A percentile compares a stretch with the other conserved stretches of the same genome.
Evolutionary conservation across 1,140 invertebrate genomes (phyloP).

Genomic region (Gonatopus flavifemur): DNA sequence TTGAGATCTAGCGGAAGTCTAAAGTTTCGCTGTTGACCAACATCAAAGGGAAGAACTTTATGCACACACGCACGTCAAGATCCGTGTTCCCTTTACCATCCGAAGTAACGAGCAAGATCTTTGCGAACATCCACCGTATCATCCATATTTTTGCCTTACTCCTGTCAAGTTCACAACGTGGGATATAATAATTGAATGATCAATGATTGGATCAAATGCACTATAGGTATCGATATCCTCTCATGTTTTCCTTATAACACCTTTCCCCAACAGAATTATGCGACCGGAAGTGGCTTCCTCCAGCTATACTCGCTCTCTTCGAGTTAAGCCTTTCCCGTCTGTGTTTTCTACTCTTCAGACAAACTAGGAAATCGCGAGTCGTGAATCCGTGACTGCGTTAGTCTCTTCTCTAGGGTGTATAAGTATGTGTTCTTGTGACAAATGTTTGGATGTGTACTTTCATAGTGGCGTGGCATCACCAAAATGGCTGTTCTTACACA

Average conservation of each 20-base stretch:
- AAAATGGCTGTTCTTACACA: slow-evolving; percentile 55
- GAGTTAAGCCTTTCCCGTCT: background rate
- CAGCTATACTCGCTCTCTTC: slow-evolving; percentile 15
- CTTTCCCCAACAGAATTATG: slow-evolving; percentile 22
- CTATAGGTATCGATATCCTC: slow-evolving; percentile 1
- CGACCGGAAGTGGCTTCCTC: slow-evolving; percentile 29
- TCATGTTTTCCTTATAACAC: background rate
- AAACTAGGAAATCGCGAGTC: too few species aligned
- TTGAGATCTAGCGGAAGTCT: slow-evolving; percentile 33
- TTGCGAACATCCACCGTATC: too few species aligned
- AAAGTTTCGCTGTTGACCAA: slow-evolving; percentile 52
- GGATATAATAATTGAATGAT: too few species aligned
- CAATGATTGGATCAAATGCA: slow-evolving; percentile 18
- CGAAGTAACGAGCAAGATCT: slow-evolving; percentile 41
- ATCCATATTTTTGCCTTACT: slow-evolving; percentile 20
- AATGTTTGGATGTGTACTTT: too few species aligned
- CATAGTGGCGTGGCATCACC: slow-evolving; percentile 17
- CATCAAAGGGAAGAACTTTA: slow-evolving; percentile 52
- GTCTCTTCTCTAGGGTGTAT: slow-evolving; percentile 17
- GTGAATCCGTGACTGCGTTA: slow-evolving; percentile 15
- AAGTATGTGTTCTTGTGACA: too few species aligned
- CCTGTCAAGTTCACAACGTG: slow-evolving; percentile 15
- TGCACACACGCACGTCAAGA: slow-evolving; percentile 29
- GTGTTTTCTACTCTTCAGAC: background rate
- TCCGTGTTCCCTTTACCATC: slow-evolving; percentile 40